Conservation (phyloP, 2,888 invertebrate genomes). For the Prosapia bicincta region DNA sequence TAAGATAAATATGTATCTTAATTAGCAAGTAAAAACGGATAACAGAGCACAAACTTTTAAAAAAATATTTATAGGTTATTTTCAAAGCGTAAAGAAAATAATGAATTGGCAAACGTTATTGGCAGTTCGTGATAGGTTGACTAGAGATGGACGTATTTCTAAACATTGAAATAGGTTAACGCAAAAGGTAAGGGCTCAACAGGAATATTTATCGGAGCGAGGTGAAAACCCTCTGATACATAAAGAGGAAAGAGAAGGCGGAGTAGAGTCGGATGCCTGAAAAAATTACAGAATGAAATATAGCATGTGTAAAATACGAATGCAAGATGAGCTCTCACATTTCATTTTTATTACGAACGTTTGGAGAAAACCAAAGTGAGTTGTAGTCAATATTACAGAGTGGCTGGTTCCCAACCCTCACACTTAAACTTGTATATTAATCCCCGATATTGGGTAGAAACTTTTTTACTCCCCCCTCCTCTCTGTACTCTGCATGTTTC, state of each 20-base stretch:
- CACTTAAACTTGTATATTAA: conserved; percentile 19
- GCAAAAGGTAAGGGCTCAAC: not conserved
- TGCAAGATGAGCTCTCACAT: not conserved
- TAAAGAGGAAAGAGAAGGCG: not conserved
- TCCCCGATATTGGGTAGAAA: conserved; percentile 25
- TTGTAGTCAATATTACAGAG: not conserved
- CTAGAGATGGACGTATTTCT: too few relatives aligned
- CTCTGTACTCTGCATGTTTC: not conserved
- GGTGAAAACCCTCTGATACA: not conserved
- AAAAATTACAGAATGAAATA: not conserved
- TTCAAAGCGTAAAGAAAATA: too few relatives aligned
- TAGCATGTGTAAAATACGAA: not conserved
- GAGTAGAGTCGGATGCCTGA: not conserved
- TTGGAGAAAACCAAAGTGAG: not conserved
- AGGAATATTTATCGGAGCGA: not conserved
- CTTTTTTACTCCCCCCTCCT: conserved; percentile 10
- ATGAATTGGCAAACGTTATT: too few relatives aligned
- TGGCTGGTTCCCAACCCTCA: not conserved
- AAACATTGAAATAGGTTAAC: not conserved
- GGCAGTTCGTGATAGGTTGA: too few relatives aligned
- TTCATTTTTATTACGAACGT: conserved; percentile 2
- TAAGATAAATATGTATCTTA: too few relatives aligned
- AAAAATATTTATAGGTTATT: too few relatives aligned
- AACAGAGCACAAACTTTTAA: too few relatives aligned
- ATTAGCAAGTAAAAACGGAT: too few relatives aligned